Percentiles rank a stretch among this genome's conserved stretches.
Evolutionary conservation across 2,797 vertebrate genomes (phyloP).

Genomic region (Ciconia nigra): DNA sequence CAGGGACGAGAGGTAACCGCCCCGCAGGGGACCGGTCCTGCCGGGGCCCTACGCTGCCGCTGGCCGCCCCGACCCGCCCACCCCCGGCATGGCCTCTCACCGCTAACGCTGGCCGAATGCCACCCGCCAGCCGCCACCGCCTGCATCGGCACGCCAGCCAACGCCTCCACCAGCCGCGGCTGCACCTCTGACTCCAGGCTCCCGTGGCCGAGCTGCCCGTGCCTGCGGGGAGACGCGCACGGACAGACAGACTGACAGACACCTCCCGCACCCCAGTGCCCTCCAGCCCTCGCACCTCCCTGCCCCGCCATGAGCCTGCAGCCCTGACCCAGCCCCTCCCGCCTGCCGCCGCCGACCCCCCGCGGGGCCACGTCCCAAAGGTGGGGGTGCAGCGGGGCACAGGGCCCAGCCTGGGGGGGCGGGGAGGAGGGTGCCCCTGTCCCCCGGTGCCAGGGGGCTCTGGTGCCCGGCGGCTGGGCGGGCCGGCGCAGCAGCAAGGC

Average conservation of each 20-base stretch:
- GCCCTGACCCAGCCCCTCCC: neutral
- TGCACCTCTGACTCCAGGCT: slow-evolving; percentile 77
- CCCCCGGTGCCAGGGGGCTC: neutral
- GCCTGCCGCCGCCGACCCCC: neutral
- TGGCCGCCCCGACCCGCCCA: rapidly evolving
- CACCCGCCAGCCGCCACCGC: slow-evolving; percentile 86
- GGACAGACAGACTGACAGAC: neutral
- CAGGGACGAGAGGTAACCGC: neutral
- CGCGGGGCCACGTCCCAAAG: neutral
- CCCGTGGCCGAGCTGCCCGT: slow-evolving; percentile 91
- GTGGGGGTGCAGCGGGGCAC: neutral
- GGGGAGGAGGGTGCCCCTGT: neutral
- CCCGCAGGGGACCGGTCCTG: neutral
- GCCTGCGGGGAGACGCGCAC: slow-evolving; percentile 68
- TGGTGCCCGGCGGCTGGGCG: neutral
- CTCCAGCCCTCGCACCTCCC: neutral
- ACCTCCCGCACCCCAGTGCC: rapidly evolving
- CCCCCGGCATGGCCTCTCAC: slow-evolving; percentile 45
- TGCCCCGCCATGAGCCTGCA: rapidly evolving
- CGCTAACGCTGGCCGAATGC: slow-evolving; percentile 87
- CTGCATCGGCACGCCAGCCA: slow-evolving; percentile 83
- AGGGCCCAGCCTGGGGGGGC: neutral
- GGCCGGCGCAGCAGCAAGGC: too few species aligned
- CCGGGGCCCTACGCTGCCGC: rapidly evolving
- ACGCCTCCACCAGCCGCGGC: slow-evolving; percentile 84